Conservation (phyloP, 2,888 invertebrate genomes). For the Ametastegia equiseti region DNA sequence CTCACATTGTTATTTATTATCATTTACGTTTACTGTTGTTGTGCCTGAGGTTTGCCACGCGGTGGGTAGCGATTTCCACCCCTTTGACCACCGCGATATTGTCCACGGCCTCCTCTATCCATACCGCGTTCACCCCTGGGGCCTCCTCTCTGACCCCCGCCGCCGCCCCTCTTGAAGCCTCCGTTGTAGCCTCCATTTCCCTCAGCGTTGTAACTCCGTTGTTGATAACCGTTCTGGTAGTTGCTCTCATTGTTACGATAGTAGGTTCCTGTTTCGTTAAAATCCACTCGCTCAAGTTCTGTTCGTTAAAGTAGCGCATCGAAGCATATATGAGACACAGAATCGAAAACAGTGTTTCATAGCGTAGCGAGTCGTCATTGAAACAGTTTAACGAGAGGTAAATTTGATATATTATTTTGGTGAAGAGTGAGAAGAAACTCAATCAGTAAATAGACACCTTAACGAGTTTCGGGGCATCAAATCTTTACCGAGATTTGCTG, state of each 20-base stretch:
- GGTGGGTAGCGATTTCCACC: constrained; percentile 72
- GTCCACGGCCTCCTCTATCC: constrained; percentile 63
- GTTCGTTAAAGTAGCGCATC: not conserved
- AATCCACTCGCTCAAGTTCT: constrained; percentile 14
- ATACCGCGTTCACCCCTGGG: constrained; percentile 55
- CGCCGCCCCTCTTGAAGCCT: constrained; percentile 69
- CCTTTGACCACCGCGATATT: constrained; percentile 67
- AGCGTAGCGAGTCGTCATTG: not conserved
- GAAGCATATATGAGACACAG: not conserved
- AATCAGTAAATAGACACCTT: too few species aligned
- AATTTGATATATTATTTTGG: not conserved
- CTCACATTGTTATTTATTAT: too few species aligned
- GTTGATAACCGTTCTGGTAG: constrained; percentile 76
- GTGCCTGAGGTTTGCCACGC: constrained; percentile 70
- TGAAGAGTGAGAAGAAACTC: too few species aligned
- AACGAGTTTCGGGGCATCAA: too few species aligned
- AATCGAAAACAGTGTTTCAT: not conserved
- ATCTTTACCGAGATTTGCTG: too few species aligned
- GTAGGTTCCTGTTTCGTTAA: constrained; percentile 64
- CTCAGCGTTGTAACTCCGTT: constrained; percentile 69
- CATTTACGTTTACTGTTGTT: constrained; percentile 66
- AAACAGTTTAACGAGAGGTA: not conserved
- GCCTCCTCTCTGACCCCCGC: constrained; percentile 62
- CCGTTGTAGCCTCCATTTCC: constrained; percentile 65
- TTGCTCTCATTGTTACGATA: constrained; percentile 73